phyloP scores from a whole-genome alignment of 2,797 vertebrate genomes.

The Xenentodon cancila region DNA sequence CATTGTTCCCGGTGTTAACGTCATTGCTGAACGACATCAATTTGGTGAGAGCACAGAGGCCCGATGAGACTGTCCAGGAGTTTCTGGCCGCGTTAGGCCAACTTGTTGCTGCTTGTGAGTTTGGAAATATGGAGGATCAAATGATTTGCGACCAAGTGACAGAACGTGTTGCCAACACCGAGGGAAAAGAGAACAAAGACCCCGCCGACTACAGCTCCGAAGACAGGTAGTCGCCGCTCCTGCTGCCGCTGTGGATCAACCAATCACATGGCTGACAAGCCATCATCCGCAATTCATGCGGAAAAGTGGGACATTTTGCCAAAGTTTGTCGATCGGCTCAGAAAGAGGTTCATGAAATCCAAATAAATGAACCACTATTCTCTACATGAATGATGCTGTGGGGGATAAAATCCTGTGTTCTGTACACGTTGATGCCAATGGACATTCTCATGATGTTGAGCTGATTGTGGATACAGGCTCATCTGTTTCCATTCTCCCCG shows the following conservation, averaged over 20 bases:
- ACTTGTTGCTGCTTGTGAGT: neutral
- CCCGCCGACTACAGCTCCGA: too few relatives aligned
- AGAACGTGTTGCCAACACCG: neutral
- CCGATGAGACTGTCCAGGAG: neutral
- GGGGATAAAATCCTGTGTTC: too few relatives aligned
- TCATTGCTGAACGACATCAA: slow-evolving; percentile 10
- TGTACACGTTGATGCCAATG: neutral
- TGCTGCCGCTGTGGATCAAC: neutral
- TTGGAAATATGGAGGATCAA: neutral
- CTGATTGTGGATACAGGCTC: neutral
- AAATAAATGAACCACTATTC: neutral
- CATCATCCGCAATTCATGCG: neutral
- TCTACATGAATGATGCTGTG: too few relatives aligned
- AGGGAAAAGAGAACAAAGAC: neutral
- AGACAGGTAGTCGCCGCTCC: neutral
- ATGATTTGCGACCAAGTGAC: neutral
- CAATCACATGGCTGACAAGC: neutral
- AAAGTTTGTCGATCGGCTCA: neutral
- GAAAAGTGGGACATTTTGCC: neutral
- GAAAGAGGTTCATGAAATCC: too few relatives aligned
- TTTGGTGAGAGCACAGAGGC: neutral
- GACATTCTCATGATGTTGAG: neutral
- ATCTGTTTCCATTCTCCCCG: slow-evolving; percentile 1
- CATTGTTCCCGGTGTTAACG: slow-evolving; percentile 15
- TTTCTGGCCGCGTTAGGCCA: neutral